Base-by-base conservation (phyloP, 2,797 vertebrate genomes). In the Benthosema pterotum region DNA sequence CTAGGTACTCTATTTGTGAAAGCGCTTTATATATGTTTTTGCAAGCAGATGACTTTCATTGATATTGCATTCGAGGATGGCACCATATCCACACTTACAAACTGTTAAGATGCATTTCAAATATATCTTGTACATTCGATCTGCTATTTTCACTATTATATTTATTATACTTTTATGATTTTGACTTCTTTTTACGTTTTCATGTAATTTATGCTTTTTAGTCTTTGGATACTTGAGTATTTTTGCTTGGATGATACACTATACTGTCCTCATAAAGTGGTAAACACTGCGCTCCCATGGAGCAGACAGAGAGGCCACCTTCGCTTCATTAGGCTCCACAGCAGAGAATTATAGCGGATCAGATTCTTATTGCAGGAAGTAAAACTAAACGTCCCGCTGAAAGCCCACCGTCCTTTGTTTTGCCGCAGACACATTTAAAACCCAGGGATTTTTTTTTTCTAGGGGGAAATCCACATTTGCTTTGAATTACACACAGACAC, bases 391-490 rank as follows among this genome's bases (percentile, higher is more conserved):
- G 4, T 71, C 6, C 6, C 69, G 25, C 57, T 67, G 67, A 67
- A 38, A 38, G 71, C 74, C 72, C 63, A 62, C 65, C 60, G 48
- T 71, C 22, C 53, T 28, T 17, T 42, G 3, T 42, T 70, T 57
- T 48, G 14, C 72, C 55, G 49, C 14, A 52, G 75, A 77, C 83
- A 77, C 69, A 71, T 69, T 80, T 83, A 38, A 38, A 38, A 9
- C 32, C 32, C 8, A 8, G 32, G 32, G 65, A 79, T 75, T 85
- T 68, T 67, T 13, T 67, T 38, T 67, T 13, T 67, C 11, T 9
- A 8, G 32, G 32, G 32, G 72, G 65, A 69, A 81, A 85, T 79
- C 65, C 73, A 83, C 82, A 83, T 85, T 84, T 83, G 78, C 69
- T 84, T 87, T 80, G 60, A 78, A 72, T 87, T 87, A 76, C 28